Evolutionary conservation across 2,113 vertebrate genomes (phyloP), one percentile per base, ranked within the genome.

Genomic region (Morone chrysops): DNA sequence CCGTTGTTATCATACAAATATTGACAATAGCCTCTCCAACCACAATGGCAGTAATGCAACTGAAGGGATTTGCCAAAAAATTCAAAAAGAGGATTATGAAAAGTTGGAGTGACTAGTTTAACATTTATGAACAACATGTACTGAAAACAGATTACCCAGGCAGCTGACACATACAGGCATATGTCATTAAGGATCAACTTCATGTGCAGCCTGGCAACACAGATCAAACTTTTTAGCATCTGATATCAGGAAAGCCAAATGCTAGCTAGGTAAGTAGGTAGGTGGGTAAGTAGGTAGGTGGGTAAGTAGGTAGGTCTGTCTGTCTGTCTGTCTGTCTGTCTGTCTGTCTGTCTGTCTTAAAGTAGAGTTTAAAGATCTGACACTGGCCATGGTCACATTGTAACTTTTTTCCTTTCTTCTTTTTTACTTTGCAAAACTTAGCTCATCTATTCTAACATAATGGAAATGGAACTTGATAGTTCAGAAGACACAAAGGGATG

Each of bases 391-490:
- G 9, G 57, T 50, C 65, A 4, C 63, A 57, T 50, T 50, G 69
- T 43, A 82, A 54, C 36, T 38, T 53, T 57, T 53, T 2, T 54
- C 14, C 1, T n/a, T 47, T 43, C 5, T 20, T 20, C 3, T 71
- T 56, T 31, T 18, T 11, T 48, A 2, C 43, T 60, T 54, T 16
- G 25, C 45, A 51, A 78, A 80, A 50, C 48, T 56, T 3, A 13
- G 11, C 57, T 71, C 48, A 50, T 83, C 63, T 61, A n/a, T 22
- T 82, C n/a, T 11, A 48, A 22, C 59, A 47, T 75, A 66, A 89
- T 78, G 45, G 12, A 80, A 89, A 82, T 74, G 20, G 62, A 70
- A 70, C 61, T 7, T 56, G 47, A 81, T 78, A 50, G 70, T 73
- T 87, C 66, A 83, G 75, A 75, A 18, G 51, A 67, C 12, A 71